A percentile compares a stretch with the other conserved stretches of the same genome.
These are phyloP conservation scores for Periphyllus acericola DNA, from an alignment of 2,888 invertebrate genomes.

Conservation along the genomic window DNA sequence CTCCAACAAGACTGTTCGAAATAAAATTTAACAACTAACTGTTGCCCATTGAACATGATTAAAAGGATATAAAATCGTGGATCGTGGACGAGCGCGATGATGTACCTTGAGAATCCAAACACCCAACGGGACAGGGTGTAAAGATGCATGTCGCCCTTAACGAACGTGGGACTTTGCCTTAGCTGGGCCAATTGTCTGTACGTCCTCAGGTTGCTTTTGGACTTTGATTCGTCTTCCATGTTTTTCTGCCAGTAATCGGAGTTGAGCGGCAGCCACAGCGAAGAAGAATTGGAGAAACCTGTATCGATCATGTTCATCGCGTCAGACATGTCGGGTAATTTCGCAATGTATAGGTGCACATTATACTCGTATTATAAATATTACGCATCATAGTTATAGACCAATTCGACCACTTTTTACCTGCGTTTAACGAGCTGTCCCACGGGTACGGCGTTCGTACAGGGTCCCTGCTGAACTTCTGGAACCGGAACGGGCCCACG, in stretches of 20 bases:
- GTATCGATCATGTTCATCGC: background rate
- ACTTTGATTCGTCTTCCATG: slow-evolving; percentile 69
- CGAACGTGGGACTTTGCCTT: slow-evolving; percentile 70
- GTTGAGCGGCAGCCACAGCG: slow-evolving; percentile 77
- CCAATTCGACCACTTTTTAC: slow-evolving; percentile 66
- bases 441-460: slow-evolving; percentile 85
- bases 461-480: slow-evolving; percentile 75
- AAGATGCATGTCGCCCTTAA: slow-evolving; percentile 60
- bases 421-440: slow-evolving; percentile 73
- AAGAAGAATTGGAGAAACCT: slow-evolving; percentile 70
- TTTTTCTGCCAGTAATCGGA: slow-evolving; percentile 73
- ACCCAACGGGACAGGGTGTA: slow-evolving; percentile 60
- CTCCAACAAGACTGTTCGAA: too few species aligned
- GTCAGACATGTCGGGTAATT: too few species aligned
- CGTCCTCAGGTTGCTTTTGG: slow-evolving; percentile 71
- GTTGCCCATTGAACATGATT: too few species aligned
- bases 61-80: too few species aligned
- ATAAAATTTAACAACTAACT: too few species aligned
- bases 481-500: slow-evolving; percentile 73
- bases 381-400: too few species aligned
- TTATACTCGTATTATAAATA: too few species aligned
- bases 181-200: slow-evolving; percentile 73
- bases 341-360: too few species aligned
- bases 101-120: slow-evolving; percentile 60
- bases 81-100: background rate